These are phyloP conservation scores for Sandelia bainsii DNA, from an alignment of 2,797 vertebrate genomes.

Conservation along the genomic window DNA sequence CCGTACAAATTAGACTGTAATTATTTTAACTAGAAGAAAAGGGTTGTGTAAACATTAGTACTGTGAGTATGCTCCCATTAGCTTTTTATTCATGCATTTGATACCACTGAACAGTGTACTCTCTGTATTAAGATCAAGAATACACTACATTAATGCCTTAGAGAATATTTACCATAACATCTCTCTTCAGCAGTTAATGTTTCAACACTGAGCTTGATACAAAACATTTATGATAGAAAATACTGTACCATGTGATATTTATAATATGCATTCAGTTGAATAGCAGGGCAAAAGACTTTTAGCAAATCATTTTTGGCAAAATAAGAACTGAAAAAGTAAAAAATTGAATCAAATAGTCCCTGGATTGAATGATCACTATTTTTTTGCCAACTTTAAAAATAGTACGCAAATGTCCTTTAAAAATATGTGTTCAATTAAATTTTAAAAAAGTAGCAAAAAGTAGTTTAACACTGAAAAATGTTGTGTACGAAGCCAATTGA, in stretches of 20 bases:
- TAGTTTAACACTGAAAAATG: constrained; percentile 35
- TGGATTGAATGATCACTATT: constrained; percentile 37
- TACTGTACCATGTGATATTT: constrained; percentile 48
- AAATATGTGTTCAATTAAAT: constrained; percentile 39
- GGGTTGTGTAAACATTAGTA: constrained; percentile 63
- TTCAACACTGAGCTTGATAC: constrained; percentile 45
- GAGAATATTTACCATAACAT: constrained; percentile 40
- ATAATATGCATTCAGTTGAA: constrained; percentile 44
- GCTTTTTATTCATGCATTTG: constrained; percentile 57
- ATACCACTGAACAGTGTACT: constrained; percentile 44
- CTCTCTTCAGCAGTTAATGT: constrained; percentile 37
- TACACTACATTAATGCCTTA: constrained; percentile 39
- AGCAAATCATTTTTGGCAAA: constrained; percentile 11
- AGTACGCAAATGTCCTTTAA: constrained; percentile 15
- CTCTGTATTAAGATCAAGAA: constrained; percentile 45
- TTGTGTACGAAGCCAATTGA: not conserved
- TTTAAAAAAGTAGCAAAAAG: constrained; percentile 18
- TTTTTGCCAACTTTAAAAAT: constrained; percentile 21
- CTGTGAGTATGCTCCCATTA: constrained; percentile 42
- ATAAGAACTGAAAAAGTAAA: constrained; percentile 17
- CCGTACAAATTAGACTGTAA: constrained; percentile 56
- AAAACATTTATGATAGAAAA: constrained; percentile 5
- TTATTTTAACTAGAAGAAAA: constrained; percentile 48
- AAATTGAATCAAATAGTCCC: constrained; percentile 24
- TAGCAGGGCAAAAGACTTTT: constrained; percentile 9